Base-by-base conservation (phyloP, 2,797 vertebrate species). In the Sardinella longiceps region DNA sequence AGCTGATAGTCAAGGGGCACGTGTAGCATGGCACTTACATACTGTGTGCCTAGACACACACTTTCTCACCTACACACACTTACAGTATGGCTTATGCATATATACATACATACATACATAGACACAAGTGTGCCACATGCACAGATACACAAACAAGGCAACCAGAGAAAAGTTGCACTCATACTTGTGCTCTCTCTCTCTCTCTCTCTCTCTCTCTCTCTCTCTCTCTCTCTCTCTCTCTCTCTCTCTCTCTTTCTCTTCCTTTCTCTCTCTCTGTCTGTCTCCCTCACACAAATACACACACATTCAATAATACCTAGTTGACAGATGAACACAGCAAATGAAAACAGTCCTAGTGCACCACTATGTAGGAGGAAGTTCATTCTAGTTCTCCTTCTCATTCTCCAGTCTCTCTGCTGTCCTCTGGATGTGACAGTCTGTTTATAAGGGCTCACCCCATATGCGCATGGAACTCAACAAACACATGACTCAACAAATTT, bases 81-180 rank as follows among this genome's bases (percentile, higher is more conserved):
- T n/a, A 58, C 56, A 58, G 25, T 23, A 3, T 4, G 50, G 50
- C 14, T 12, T 51, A 23, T 25, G n/a, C 58, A 63, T 6, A 63
- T n/a, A 63, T 11, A 63, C n/a, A 63, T n/a, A 63, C 58, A 63
- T 11, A 63, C n/a, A 63, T n/a, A 63, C 58, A 63, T n/a, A 63
- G 1, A 63, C 58, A 63, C 58, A 30, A 9, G 1, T 43, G 43
- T 43, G 7, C 43, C 23, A 63, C n/a, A 7, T 11, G 6, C 58
- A 63, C 58, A 63, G 9, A 25, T 9, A 63, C 23, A 63, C n/a
- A 63, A 63, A 43, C 5, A 43, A 43, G 39, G 28, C 58, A 28
- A 25, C 9, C 23, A 63, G 23, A 10, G 28, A 58, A n/a, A 58
- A 25, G 2, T n/a, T 12, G 9, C n/a, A 63, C 58, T 6, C 25